Base-by-base conservation (phyloP, 2,797 vertebrate genomes). In the Pipistrellus nathusii region DNA sequence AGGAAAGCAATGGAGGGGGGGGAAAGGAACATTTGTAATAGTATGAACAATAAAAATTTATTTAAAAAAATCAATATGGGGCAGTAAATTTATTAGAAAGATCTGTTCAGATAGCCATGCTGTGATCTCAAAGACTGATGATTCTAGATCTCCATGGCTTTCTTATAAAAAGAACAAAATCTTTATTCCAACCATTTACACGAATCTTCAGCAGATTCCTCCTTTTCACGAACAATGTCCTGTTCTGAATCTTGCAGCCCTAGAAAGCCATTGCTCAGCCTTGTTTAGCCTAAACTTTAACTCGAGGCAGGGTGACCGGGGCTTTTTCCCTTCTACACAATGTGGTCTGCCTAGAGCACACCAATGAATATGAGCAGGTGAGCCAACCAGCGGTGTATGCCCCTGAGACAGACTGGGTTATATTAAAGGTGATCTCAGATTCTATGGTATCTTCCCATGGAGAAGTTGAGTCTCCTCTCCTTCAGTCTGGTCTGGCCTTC, bases 1-100 rank as follows among this genome's bases (percentile, higher is more conserved):
- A n/a, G n/a, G n/a, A n/a, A n/a, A n/a, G n/a, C n/a, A n/a, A n/a
- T n/a, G n/a, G n/a, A n/a, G n/a, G n/a, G n/a, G n/a, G n/a, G n/a
- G n/a, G n/a, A n/a, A n/a, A n/a, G n/a, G n/a, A n/a, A n/a, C n/a
- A n/a, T n/a, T n/a, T n/a, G n/a, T n/a, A n/a, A n/a, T n/a, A n/a
- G n/a, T n/a, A n/a, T n/a, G n/a, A n/a, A n/a, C n/a, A n/a, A n/a
- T n/a, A n/a, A n/a, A n/a, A n/a, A n/a, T n/a, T n/a, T n/a, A n/a
- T n/a, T n/a, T n/a, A n/a, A n/a, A n/a, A 84, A 84, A 95, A 84
- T 86, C 64, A 86, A 66, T 78, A 80, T 1, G 57, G n/a, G 59
- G 48, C 35, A 84, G 46, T 62, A 44, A 86, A 38, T 68, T 83
- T 86, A 84, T 89, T 84, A 91, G 84, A 72, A 84, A 73, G 59